phyloP scores from a whole-genome alignment of 2,888 invertebrate genomes.

The Micropterix aruncella region DNA sequence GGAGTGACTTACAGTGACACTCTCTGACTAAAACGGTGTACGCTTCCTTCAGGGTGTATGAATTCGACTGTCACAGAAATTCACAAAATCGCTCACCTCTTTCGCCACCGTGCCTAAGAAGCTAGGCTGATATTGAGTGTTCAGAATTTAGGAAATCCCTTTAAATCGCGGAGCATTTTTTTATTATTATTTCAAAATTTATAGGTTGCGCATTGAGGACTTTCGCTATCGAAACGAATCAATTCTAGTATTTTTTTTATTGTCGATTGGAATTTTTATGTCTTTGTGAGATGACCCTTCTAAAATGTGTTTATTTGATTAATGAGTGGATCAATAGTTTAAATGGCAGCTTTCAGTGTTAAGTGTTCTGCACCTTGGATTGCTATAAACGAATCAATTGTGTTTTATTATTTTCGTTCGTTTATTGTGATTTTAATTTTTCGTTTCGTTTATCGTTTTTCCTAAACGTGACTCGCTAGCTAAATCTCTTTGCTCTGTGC shows the following conservation, averaged over 20 bases:
- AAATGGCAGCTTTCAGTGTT: constrained; percentile 44
- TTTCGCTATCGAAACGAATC: too few relatives aligned
- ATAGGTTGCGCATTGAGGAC: too few relatives aligned
- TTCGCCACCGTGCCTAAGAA: too few relatives aligned
- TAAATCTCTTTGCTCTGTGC: constrained; percentile 11
- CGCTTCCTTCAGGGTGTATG: too few relatives aligned
- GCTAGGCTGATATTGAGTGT: too few relatives aligned
- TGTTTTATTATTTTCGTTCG: constrained; percentile 2
- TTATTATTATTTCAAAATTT: too few relatives aligned
- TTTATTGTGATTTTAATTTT: constrained; percentile 6
- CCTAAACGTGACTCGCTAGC: constrained; percentile 11
- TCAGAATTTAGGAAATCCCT: too few relatives aligned
- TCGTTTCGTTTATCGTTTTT: constrained; percentile 5
- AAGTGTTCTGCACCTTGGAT: constrained; percentile 45
- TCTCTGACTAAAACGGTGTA: too few relatives aligned
- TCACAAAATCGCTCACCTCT: too few relatives aligned
- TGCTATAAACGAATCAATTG: constrained; percentile 24
- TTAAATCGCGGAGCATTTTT: too few relatives aligned
- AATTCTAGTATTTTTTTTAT: background rate
- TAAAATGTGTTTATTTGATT: background rate
- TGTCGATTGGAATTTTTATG: background rate
- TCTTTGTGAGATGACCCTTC: background rate
- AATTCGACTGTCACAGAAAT: too few relatives aligned
- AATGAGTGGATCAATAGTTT: background rate
- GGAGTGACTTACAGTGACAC: too few relatives aligned